Percentiles rank a stretch among this genome's conserved stretches.
Conservation (phyloP, 2,888 invertebrate species). For the Anthophora plumipes region DNA sequence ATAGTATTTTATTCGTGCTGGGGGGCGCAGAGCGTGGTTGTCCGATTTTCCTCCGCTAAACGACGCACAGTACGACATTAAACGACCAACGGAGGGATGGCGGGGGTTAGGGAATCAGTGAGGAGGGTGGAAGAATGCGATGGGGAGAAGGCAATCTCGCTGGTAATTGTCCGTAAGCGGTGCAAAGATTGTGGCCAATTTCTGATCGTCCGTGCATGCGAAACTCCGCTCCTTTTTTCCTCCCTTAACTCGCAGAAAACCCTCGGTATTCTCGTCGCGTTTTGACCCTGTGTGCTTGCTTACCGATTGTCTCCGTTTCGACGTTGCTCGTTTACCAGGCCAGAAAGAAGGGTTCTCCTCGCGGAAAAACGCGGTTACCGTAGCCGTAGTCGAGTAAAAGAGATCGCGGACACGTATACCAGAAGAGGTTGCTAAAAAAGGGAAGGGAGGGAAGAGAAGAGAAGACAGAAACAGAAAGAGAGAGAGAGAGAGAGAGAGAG, state of each 20-base stretch:
- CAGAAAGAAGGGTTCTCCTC: neutral
- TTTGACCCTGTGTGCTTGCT: slow-evolving; percentile 27
- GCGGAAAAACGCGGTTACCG: neutral
- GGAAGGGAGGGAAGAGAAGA: too few species aligned
- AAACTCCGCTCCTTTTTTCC: slow-evolving; percentile 41
- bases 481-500: too few species aligned
- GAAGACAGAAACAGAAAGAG: too few species aligned
- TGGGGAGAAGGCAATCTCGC: slow-evolving; percentile 73
- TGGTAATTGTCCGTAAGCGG: slow-evolving; percentile 80
- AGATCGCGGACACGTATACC: slow-evolving; percentile 34
- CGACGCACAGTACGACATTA: slow-evolving; percentile 4
- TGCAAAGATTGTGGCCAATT: slow-evolving; percentile 79
- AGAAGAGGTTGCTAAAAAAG: too few species aligned
- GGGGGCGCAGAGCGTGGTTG: slow-evolving; percentile 8
- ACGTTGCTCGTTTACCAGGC: slow-evolving; percentile 8
- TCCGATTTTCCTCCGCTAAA: slow-evolving; percentile 6
- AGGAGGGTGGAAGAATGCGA: neutral
- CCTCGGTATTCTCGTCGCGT: slow-evolving; percentile 7
- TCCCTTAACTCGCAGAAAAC: neutral
- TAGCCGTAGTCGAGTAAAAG: neutral
- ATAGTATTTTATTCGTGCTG: slow-evolving; percentile 23
- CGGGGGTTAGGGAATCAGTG: neutral
- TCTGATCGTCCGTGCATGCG: slow-evolving; percentile 76
- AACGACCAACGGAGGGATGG: neutral
- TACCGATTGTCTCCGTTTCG: slow-evolving; percentile 18